Base-by-base conservation (phyloP, 1,140 invertebrate species). In the Asobara japonica region DNA sequence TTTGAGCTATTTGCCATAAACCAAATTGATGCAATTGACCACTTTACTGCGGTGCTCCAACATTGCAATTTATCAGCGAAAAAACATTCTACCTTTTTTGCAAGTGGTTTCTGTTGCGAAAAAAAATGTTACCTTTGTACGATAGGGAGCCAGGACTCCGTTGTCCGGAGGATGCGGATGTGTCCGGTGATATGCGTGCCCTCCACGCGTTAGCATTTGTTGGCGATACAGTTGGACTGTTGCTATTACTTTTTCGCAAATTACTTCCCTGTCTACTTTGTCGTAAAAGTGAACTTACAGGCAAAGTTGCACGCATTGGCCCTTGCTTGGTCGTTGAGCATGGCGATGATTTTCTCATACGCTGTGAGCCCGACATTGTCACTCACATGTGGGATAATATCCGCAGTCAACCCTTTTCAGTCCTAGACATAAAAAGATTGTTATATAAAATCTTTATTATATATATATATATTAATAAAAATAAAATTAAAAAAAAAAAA, bases 281-380 rank as follows among this genome's bases (percentile, higher is more conserved):
- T 77, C 92, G 89, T 77, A 93, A 87, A 30, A 93, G 88, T 56
- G 92, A 93, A 73, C 91, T 91, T 74, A 93, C 91, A 60, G 92
- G 92, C 76, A 94, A 86, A 61, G 92, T 93, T 41, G 92, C 92
- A 82, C 91, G 90, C 90, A 93, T 91, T 71, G 92, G 92, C 30
- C 92, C 92, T 77, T 91, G 90, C 86, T 93, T 92, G 27, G 89
- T 88, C 69, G 89, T 88, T 72, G 90, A 89, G 81, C 90, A 91
- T 78, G 91, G 91, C 72, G 91, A 91, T 76, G 91, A 91, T 85
- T 92, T 92, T 80, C 90, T 88, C 84, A 91, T 90, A 79, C 91
- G 89, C 78, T 88, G 86, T 74, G 84, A 80, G 80, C 89, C 88
- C 82, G 91, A 90, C 90, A 91, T 91, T 83, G n/a, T 87, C 85